Conservation (phyloP, 2,797 vertebrate species). For the Lithobates pipiens region DNA sequence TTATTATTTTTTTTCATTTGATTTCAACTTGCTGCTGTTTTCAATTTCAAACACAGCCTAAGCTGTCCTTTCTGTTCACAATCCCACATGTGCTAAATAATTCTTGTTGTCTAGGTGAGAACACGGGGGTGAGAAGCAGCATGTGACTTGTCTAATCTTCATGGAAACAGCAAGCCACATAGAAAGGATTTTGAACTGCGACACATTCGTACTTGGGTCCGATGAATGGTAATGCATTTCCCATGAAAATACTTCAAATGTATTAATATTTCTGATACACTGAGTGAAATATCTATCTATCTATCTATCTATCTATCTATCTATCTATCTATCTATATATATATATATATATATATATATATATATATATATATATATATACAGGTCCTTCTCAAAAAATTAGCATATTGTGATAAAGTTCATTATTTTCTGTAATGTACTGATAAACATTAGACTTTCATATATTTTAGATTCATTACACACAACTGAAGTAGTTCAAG, state of each 20-base stretch:
- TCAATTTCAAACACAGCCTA: background rate
- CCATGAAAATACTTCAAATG: slow-evolving; percentile 11
- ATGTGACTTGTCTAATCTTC: slow-evolving; percentile 52
- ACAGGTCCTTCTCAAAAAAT: no score
- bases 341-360: background rate
- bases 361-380: no score
- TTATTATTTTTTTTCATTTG: background rate
- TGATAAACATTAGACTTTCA: no score
- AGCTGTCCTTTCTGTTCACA: slow-evolving; percentile 21
- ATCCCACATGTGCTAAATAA: slow-evolving; percentile 45
- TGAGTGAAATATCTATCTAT: background rate
- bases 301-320: no score
- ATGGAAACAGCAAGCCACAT: slow-evolving; percentile 50
- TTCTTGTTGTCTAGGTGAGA: slow-evolving; percentile 58
- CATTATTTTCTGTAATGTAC: no score
- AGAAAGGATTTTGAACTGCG: slow-evolving; percentile 18
- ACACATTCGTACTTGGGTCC: slow-evolving; percentile 37
- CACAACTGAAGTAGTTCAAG: no score
- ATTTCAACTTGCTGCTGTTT: background rate
- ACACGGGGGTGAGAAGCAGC: slow-evolving; percentile 43
- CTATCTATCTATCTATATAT: background rate
- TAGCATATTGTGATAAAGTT: no score
- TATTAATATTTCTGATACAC: slow-evolving; percentile 13
- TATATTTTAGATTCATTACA: no score
- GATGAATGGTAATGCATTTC: slow-evolving; percentile 39